Evolutionary conservation across 2,797 vertebrate species (phyloP).

Genomic region (Sebastes nivosus): DNA sequence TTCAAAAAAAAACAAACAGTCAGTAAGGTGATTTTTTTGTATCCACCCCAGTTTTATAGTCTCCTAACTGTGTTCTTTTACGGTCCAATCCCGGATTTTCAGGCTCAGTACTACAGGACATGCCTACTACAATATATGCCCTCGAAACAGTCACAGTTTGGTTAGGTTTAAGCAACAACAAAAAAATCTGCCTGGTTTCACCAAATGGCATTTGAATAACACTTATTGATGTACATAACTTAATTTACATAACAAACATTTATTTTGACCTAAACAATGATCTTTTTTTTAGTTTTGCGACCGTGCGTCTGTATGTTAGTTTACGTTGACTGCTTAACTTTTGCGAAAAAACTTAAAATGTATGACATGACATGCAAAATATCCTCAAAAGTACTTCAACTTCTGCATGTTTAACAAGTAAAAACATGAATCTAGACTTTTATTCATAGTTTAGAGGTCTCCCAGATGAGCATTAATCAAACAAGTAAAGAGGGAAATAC

Average conservation of each 20-base stretch:
- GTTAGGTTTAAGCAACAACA: too few relatives aligned
- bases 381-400: background rate
- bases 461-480: background rate
- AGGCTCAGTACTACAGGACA: too few relatives aligned
- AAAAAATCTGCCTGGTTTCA: too few relatives aligned
- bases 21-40: background rate
- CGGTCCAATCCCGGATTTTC: background rate
- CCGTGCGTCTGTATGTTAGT: rapidly evolving
- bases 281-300: background rate
- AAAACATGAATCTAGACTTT: background rate
- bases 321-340: too few relatives aligned
- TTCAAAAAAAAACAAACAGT: background rate
- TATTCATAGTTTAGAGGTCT: background rate
- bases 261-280: background rate
- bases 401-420: background rate
- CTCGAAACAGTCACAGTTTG: too few relatives aligned
- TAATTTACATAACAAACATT: too few relatives aligned
- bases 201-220: too few relatives aligned
- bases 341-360: too few relatives aligned
- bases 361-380: too few relatives aligned
- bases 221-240: too few relatives aligned
- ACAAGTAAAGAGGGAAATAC: background rate
- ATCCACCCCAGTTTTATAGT: background rate
- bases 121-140: too few relatives aligned
- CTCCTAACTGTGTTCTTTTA: background rate